Conservation (phyloP, 1,140 invertebrate species). For the Eumaeus atala region DNA sequence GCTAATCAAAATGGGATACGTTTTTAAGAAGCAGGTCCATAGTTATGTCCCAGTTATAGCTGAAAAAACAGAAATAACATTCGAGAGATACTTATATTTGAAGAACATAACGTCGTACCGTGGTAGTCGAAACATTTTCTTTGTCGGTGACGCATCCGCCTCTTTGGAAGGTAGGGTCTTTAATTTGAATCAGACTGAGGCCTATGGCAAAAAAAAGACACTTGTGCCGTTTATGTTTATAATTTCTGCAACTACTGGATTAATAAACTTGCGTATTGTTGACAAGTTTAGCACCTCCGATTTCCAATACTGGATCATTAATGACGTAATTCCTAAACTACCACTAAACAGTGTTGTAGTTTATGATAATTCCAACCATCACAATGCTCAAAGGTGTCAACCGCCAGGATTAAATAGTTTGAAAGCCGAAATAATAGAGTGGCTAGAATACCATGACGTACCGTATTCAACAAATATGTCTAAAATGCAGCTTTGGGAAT, state of each 20-base stretch:
- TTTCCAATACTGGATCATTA: conserved; percentile 24
- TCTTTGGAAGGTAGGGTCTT: conserved; percentile 4
- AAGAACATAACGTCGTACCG: conserved; percentile 25
- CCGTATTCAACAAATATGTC: conserved; percentile 26
- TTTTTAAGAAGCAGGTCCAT: conserved; percentile 26
- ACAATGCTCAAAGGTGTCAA: conserved; percentile 14
- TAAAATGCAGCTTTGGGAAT: conserved; percentile 27
- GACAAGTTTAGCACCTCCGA: conserved; percentile 6
- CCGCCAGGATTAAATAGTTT: conserved; percentile 25
- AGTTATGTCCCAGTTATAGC: conserved; percentile 21
- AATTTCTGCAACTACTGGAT: conserved; percentile 15
- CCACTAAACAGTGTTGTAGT: conserved; percentile 27
- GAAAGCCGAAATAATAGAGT: conserved; percentile 32
- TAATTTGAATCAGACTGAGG: conserved; percentile 11
- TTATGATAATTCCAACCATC: conserved; percentile 24
- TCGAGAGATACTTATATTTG: conserved; percentile 38
- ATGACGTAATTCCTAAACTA: conserved; percentile 16
- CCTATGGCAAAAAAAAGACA: background rate
- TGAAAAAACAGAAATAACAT: conserved; percentile 31
- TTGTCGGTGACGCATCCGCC: conserved; percentile 18
- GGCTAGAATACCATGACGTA: conserved; percentile 30
- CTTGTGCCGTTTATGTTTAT: conserved; percentile 19
- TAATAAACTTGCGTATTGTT: conserved; percentile 13
- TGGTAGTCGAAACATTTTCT: conserved; percentile 22
- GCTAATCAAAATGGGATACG: conserved; percentile 32